Base-by-base conservation (phyloP, 2,888 invertebrate species). In the Melieria omissa region DNA sequence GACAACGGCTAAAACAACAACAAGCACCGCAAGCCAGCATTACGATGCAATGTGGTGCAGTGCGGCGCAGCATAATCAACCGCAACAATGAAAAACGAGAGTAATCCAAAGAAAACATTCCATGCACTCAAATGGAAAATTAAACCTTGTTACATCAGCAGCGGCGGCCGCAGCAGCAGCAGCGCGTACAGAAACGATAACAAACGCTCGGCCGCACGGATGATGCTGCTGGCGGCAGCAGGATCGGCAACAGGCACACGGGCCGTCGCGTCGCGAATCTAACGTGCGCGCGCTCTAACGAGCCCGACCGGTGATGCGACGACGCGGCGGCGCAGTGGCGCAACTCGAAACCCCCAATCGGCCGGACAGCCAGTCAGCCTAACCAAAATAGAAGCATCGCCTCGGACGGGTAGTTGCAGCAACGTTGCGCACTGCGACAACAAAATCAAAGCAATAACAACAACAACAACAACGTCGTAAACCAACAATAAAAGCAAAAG, bases 91-190 rank as follows among this genome's bases (percentile, higher is more conserved):
- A 80, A 82, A 81, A 82, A 80, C 83, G 83, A 82, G 82, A 82
- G 82, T 82, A 80, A 80, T 79, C 78, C 81, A 77, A 82, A 82
- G 83, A 70, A 75, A 74, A 75, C 73, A 75, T 73, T 71, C 77
- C 82, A 78, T 74, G 80, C 82, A 82, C 82, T 84, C 80, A 83
- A 83, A 83, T 83, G 84, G 84, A 84, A 84, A 83, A 83, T 84
- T 84, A 83, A 84, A 83, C 82, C 81, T 81, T 81, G 84, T 83
- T 83, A 83, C 84, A 84, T 83, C 84, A 83, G 84, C 80, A 77
- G 73, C 54, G 55, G 14, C 57, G 12, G 57, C 65, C 46, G 16
- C 54, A 54, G 14, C 16, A 52, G 52, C 14, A 10, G 10, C 44
- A 54, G 16, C 14, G 41, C 41, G 42, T n/a, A 47, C 14, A 7